phyloP scores from a whole-genome alignment of 2,797 vertebrate genomes.

The Botia almorhae region DNA sequence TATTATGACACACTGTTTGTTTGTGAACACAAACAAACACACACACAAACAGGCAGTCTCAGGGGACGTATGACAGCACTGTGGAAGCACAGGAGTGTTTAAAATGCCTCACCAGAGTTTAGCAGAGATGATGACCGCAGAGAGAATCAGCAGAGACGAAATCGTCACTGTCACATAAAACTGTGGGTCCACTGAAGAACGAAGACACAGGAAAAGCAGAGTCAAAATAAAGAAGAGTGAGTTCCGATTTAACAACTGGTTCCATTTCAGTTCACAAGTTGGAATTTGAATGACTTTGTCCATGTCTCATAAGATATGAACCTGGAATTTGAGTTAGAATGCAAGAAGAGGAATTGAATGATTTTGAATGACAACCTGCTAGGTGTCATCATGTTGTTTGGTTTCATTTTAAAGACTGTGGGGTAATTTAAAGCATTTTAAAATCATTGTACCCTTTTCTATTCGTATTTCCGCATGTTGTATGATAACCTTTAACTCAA shows the following conservation, averaged over 20 bases:
- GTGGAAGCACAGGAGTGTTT: conserved; percentile 49
- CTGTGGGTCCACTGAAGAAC: conserved; percentile 82
- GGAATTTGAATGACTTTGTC: too few species aligned
- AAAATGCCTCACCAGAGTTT: conserved; percentile 81
- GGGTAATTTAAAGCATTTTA: background rate
- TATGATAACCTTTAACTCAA: too few species aligned
- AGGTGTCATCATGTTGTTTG: background rate
- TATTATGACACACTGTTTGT: conserved; percentile 40
- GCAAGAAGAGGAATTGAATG: background rate
- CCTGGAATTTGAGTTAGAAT: background rate
- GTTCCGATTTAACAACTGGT: background rate
- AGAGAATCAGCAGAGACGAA: conserved; percentile 82
- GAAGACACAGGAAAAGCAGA: conserved; percentile 65
- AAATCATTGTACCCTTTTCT: background rate
- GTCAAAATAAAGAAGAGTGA: conserved; percentile 20
- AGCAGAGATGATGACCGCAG: conserved; percentile 79
- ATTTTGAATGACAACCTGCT: background rate
- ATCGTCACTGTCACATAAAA: conserved; percentile 87
- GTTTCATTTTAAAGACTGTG: background rate
- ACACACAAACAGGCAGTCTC: conserved; percentile 19
- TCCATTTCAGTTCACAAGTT: background rate
- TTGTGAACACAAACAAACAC: conserved; percentile 17
- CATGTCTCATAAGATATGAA: too few species aligned
- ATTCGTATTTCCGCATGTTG: background rate
- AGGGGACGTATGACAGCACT: conserved; percentile 39